Percentiles rank a stretch among this genome's conserved stretches.
These are phyloP conservation scores for Glaucopsyche alexis DNA, from an alignment of 2,888 invertebrate genomes.

Conservation along the genomic window DNA sequence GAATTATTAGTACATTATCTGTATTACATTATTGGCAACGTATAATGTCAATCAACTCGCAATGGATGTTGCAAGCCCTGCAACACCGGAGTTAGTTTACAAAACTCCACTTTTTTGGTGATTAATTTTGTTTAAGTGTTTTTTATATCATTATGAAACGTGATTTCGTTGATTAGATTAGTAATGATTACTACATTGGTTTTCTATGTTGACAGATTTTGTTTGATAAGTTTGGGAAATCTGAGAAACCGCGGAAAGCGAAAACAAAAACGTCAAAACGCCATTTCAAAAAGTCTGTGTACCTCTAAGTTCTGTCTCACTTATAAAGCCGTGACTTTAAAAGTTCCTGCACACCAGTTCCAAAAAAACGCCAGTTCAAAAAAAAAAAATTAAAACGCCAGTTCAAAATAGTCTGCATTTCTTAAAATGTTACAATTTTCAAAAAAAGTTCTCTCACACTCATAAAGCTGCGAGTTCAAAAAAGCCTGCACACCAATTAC, in stretches of 20 bases:
- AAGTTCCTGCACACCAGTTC: no score
- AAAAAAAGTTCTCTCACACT: no score
- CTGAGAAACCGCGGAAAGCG: not conserved
- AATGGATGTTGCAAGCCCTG: slow-evolving; percentile 15
- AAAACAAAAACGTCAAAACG: not conserved
- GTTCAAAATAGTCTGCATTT: no score
- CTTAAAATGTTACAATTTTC: no score
- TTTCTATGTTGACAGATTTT: not conserved
- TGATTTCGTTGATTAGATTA: not conserved
- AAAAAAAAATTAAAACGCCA: no score
- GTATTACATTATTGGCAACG: slow-evolving; percentile 17
- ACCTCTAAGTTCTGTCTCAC: no score
- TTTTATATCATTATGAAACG: slow-evolving; percentile 1
- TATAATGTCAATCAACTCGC: slow-evolving; percentile 17
- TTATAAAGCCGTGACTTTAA: no score
- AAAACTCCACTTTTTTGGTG: slow-evolving; percentile 16
- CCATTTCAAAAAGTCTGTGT: no score
- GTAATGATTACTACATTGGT: slow-evolving; percentile 1
- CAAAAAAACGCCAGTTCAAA: no score
- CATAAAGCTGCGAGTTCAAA: no score
- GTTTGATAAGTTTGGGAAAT: not conserved
- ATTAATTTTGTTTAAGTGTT: slow-evolving; percentile 8
- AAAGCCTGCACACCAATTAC: no score
- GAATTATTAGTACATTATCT: slow-evolving; percentile 18
- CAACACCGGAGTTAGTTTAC: slow-evolving; percentile 14